Evolutionary conservation across 2,888 invertebrate genomes (phyloP), one percentile per base, ranked within the genome.

Genomic region (Plebejus anna): DNA sequence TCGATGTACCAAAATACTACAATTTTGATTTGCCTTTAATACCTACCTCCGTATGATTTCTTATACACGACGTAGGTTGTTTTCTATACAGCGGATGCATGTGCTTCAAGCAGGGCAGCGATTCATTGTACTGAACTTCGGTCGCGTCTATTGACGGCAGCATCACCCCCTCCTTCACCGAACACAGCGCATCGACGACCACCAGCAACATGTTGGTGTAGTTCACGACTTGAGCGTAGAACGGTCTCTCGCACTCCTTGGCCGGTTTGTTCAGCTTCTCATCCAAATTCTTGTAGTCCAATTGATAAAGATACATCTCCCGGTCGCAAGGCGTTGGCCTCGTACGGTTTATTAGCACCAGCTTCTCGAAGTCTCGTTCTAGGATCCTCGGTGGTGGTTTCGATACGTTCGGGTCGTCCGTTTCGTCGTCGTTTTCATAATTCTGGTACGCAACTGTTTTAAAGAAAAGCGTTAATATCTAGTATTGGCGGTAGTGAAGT

Each of bases 281-380:
- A 83, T 91, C 94, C 85, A 89, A 89, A 78, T 89, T 91, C 78
- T 84, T 91, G 79, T 90, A 92, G 22, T 94, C 90, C 38, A 95
- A 84, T 83, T 95, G 92, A 85, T 95, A 95, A 2, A 95, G 86
- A 73, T 88, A 92, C 84, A 95, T 94, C 87, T 97, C 96, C 86
- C 97, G 95, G 87, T 98, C 98, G 87, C 98, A 98, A 4, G 98
- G 97, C 77, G 97, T 96, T 0, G 97, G 97, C 71, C 96, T 94
- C 0, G 98, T 98, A 84, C 97, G 94, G 81, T 96, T 96, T 82
- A 97, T 95, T 75, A 96, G 91, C 1, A 97, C 95, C 9, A 95
- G 89, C 79, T 95, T 95, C 81, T 96, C 95, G 86, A 96, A 95
- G 83, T 95, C 91, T 81, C 95, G 88, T 83, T 96, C 94, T 81